Evolutionary conservation across 2,888 invertebrate genomes (phyloP).

Genomic region (Nyleta sp.): DNA sequence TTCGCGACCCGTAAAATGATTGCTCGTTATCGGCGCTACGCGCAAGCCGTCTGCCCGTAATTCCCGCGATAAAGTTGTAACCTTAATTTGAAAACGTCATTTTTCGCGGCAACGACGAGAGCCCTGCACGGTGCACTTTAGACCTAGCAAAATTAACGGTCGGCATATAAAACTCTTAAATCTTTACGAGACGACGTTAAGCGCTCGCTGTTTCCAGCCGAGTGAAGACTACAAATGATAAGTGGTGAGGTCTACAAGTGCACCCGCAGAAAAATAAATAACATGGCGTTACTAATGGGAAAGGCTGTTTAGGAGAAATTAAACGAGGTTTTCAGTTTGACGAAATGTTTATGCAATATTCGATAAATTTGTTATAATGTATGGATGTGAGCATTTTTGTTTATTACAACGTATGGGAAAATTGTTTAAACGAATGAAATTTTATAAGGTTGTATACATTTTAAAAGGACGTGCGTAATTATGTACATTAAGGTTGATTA

Average conservation of each 20-base stretch:
- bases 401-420: too few relatives aligned
- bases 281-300: slow-evolving; percentile 15
- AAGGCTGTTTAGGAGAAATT: too few relatives aligned
- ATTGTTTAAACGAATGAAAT: too few relatives aligned
- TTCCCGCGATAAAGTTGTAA: slow-evolving; percentile 51
- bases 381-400: too few relatives aligned
- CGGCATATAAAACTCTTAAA: slow-evolving; percentile 50
- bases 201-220: slow-evolving; percentile 29
- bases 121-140: slow-evolving; percentile 44
- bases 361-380: too few relatives aligned
- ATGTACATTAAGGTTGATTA: too few relatives aligned
- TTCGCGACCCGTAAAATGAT: slow-evolving; percentile 49
- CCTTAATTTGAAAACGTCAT: slow-evolving; percentile 56
- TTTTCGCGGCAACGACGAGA: slow-evolving; percentile 39
- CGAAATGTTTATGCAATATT: too few relatives aligned
- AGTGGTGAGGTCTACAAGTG: slow-evolving; percentile 34
- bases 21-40: slow-evolving; percentile 55
- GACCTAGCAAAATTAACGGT: slow-evolving; percentile 52
- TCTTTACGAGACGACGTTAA: slow-evolving; percentile 50
- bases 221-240: slow-evolving; percentile 45
- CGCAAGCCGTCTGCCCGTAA: slow-evolving; percentile 33
- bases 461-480: too few relatives aligned
- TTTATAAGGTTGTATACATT: too few relatives aligned
- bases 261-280: slow-evolving; percentile 40
- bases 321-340: too few relatives aligned